These are phyloP conservation scores for Falco naumanni DNA, from an alignment of 2,797 vertebrate species.

Conservation along the genomic window DNA sequence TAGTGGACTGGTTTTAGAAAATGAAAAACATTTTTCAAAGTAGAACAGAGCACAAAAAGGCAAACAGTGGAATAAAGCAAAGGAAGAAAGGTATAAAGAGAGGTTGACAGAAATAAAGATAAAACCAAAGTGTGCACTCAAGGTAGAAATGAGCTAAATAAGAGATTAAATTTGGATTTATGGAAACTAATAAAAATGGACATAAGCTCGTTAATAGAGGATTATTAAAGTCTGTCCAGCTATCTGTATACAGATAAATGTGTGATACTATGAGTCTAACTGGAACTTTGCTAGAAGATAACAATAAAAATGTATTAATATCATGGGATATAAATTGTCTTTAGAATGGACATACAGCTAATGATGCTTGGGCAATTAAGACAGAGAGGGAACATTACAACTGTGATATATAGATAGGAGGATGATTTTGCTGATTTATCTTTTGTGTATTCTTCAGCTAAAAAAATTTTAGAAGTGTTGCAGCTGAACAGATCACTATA, in stretches of 20 bases:
- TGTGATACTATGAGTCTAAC: background rate
- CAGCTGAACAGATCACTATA: background rate
- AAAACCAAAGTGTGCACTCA: slow-evolving; percentile 12
- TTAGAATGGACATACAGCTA: background rate
- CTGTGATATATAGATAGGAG: background rate
- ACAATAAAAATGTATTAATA: slow-evolving; percentile 26
- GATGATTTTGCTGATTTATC: background rate
- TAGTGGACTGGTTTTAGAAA: background rate
- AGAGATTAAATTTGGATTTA: slow-evolving; percentile 27
- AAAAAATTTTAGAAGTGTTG: background rate
- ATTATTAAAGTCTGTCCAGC: slow-evolving; percentile 12
- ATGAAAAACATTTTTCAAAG: background rate
- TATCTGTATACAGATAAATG: background rate
- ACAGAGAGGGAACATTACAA: background rate
- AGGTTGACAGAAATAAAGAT: background rate
- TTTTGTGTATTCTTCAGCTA: background rate
- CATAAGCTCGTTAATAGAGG: background rate
- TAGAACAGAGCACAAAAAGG: background rate
- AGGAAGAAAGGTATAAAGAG: background rate
- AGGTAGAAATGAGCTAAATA: slow-evolving; percentile 20
- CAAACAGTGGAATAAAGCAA: background rate
- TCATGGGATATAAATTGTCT: background rate
- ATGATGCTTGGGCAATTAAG: background rate
- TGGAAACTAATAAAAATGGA: slow-evolving; percentile 1
- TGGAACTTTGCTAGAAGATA: background rate